phyloP scores from a whole-genome alignment of 2,888 invertebrate genomes.

The Merodon equestris region DNA sequence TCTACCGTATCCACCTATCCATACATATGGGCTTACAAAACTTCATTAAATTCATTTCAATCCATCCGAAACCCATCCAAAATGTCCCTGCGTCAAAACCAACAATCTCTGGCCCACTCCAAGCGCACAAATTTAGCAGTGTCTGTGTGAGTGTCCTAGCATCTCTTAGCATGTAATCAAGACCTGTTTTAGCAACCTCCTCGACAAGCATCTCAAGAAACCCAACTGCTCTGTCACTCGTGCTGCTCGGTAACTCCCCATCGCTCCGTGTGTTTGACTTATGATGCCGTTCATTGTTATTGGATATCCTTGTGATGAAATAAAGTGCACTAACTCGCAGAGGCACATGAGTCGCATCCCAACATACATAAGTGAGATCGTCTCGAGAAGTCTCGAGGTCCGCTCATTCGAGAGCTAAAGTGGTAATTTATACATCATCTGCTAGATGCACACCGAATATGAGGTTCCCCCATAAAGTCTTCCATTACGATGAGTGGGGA shows the following conservation, averaged over 20 bases:
- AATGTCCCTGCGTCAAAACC: conserved; percentile 47
- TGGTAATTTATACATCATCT: conserved; percentile 64
- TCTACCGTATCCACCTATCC: background rate
- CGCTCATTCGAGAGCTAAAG: conserved; percentile 50
- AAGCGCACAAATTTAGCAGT: background rate
- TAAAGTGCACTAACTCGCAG: conserved; percentile 47
- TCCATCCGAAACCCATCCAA: conserved; percentile 28
- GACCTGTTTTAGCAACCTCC: conserved; percentile 26
- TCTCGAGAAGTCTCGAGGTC: conserved; percentile 44
- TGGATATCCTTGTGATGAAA: conserved; percentile 67
- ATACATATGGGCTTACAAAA: conserved; percentile 38
- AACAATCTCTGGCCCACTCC: conserved; percentile 24
- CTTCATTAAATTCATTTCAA: conserved; percentile 62
- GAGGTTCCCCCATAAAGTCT: conserved; percentile 44
- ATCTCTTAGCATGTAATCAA: conserved; percentile 30
- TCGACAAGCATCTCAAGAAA: conserved; percentile 39
- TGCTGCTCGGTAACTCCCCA: conserved; percentile 19
- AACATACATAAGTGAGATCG: conserved; percentile 57
- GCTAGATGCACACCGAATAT: conserved; percentile 32
- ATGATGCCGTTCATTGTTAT: conserved; percentile 66
- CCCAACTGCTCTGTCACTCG: conserved; percentile 19
- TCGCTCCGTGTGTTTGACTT: conserved; percentile 62
- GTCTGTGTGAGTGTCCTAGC: background rate
- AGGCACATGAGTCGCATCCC: conserved; percentile 49
- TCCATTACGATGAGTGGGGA: conserved; percentile 58